Conservation (phyloP, 2,888 invertebrate genomes). For the Lithophane ornitopus region DNA sequence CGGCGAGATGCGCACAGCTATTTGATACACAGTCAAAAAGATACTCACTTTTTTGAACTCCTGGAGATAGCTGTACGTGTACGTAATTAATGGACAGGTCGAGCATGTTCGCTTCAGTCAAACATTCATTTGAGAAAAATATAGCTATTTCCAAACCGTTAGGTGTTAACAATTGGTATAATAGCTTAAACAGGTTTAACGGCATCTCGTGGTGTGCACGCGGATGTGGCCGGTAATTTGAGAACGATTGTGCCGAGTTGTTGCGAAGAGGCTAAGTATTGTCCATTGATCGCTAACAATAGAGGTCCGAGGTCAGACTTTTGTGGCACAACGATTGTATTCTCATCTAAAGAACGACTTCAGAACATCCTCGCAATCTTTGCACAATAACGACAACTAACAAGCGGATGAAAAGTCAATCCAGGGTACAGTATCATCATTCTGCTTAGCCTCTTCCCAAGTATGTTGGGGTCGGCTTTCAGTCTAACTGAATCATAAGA, state of each 20-base stretch:
- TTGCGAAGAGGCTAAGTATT: conserved; percentile 70
- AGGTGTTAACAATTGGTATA: conserved; percentile 73
- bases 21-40: conserved; percentile 62
- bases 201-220: conserved; percentile 73
- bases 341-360: conserved; percentile 77
- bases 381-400: conserved; percentile 60
- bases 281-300: conserved; percentile 79
- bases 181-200: conserved; percentile 77
- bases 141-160: conserved; percentile 71
- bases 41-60: conserved; percentile 52
- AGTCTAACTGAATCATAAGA: neutral
- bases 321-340: conserved; percentile 79
- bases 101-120: conserved; percentile 1
- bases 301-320: conserved; percentile 81
- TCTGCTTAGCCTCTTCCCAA: neutral
- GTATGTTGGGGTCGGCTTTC: neutral
- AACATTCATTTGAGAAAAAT: conserved; percentile 40
- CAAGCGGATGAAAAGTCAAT: conserved; percentile 37
- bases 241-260: conserved; percentile 72
- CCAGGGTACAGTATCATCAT: conserved; percentile 2
- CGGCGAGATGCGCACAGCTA: conserved; percentile 75
- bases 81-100: conserved; percentile 6
- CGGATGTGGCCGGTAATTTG: conserved; percentile 77
- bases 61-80: conserved; percentile 7
- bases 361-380: conserved; percentile 76